Percentiles rank a stretch among this genome's conserved stretches.
Conservation (phyloP, 2,888 invertebrate species). For the Netelia melanura region DNA sequence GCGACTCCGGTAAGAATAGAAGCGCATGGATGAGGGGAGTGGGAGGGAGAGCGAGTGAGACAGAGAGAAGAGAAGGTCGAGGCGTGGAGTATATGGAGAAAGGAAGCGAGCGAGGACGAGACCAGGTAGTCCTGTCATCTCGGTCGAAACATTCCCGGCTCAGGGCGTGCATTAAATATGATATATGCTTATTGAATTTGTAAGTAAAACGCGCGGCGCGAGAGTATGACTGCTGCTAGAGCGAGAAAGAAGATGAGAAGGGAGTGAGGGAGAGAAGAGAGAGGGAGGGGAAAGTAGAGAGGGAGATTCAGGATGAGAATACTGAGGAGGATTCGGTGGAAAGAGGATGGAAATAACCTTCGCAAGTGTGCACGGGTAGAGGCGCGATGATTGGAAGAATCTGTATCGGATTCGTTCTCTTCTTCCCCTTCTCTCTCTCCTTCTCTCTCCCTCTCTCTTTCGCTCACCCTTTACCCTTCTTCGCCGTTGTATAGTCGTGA, state of each 20-base stretch:
- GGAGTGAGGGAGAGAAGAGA: conserved; percentile 52
- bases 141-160: conserved; percentile 75
- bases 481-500: conserved; percentile 73
- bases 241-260: conserved; percentile 33
- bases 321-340: conserved; percentile 57
- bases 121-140: conserved; percentile 65
- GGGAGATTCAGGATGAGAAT: conserved; percentile 53
- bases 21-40: too few relatives aligned
- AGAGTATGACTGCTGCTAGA: conserved; percentile 52
- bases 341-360: conserved; percentile 32
- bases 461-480: conserved; percentile 49
- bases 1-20: conserved; percentile 19
- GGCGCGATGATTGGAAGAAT: conserved; percentile 71
- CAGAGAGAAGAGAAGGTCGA: conserved; percentile 32
- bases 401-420: conserved; percentile 61
- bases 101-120: conserved; percentile 50
- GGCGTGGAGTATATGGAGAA: conserved; percentile 33
- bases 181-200: conserved; percentile 84
- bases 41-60: conserved; percentile 13
- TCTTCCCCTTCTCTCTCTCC: conserved; percentile 46
- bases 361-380: conserved; percentile 56
- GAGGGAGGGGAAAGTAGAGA: conserved; percentile 35
- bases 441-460: conserved; percentile 40
- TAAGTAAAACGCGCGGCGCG: conserved; percentile 80
- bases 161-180: conserved; percentile 82